Base-by-base conservation (phyloP, 2,797 vertebrate species). In the Glyptemys insculpta region DNA sequence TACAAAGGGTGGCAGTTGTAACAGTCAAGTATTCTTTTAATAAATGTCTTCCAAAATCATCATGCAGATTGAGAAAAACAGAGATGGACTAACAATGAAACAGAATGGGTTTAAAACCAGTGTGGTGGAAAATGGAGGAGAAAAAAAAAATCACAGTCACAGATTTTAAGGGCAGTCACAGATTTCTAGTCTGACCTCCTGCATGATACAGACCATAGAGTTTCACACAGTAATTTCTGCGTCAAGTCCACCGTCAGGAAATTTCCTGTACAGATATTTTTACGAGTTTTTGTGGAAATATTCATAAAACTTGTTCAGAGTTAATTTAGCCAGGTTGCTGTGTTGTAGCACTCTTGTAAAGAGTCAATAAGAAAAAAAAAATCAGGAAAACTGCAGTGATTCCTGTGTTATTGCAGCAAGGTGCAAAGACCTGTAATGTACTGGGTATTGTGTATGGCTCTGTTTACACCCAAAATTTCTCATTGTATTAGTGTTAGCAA, bases 31-130 rank as follows among this genome's bases (percentile, higher is more conserved):
- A 92, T 85, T 96, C 76, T 92, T 94, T 94, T 95, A 93, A 37
- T 95, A 90, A 95, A 94, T 78, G 81, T 88, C 91, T 94, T 94
- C 84, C 94, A 97, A 95, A 94, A 74, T 54, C 41, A 44, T 93
- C 88, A 96, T 96, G 82, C 93, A 96, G 89, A 87, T 82, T 97
- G 93, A 90, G 87, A 96, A 85, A 72, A 23, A 91, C 34, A 89
- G 92, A 83, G 94, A 89, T 90, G 54, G 89, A 97, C 93, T 97
- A 94, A 81, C 94, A 87, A 94, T 93, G 89, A 94, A 96, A 94
- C 3, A 59, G 74, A 91, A 87, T 72, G 79, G 27, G 37, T 68
- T 90, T 89, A 91, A 88, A 92, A 91, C 54, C 81, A 68, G 78
- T 80, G 74, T 93, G 92, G n/a, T 84, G 54, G 93, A 91, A 65